These are phyloP conservation scores for Serranus cabrilla DNA, from an alignment of 2,797 vertebrate species.

Conservation along the genomic window DNA sequence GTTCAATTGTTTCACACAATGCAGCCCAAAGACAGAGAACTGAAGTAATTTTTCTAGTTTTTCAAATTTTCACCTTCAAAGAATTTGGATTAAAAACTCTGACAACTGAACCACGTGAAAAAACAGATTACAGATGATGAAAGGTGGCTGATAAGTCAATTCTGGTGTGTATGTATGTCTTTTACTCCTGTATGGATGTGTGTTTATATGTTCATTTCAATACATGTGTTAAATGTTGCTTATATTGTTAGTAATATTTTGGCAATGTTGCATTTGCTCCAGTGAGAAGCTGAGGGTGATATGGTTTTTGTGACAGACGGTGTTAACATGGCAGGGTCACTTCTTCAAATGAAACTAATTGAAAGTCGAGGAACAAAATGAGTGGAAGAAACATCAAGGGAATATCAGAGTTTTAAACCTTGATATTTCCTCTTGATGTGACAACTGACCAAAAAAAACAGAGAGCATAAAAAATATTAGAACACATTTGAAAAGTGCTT, in stretches of 20 bases:
- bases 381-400: slow-evolving; percentile 56
- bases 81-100: slow-evolving; percentile 84
- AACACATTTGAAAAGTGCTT: slow-evolving; percentile 64
- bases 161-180: slow-evolving; percentile 49
- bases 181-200: slow-evolving; percentile 34
- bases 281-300: slow-evolving; percentile 66
- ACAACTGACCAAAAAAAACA: slow-evolving; percentile 37
- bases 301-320: slow-evolving; percentile 66
- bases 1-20: slow-evolving; percentile 84
- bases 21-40: slow-evolving; percentile 91
- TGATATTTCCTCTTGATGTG: slow-evolving; percentile 68
- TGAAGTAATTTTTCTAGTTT: slow-evolving; percentile 85
- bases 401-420: slow-evolving; percentile 53
- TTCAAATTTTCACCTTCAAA: slow-evolving; percentile 49
- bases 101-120: slow-evolving; percentile 93
- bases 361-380: slow-evolving; percentile 28
- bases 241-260: slow-evolving; percentile 46
- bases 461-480: slow-evolving; percentile 36
- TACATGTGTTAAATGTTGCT: slow-evolving; percentile 36
- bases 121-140: slow-evolving; percentile 85
- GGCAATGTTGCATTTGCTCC: slow-evolving; percentile 56
- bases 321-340: slow-evolving; percentile 75
- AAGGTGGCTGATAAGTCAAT: slow-evolving; percentile 70
- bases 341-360: slow-evolving; percentile 62
- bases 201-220: slow-evolving; percentile 13